These are phyloP conservation scores for Rhincodon typus DNA, from an alignment of 2,797 vertebrate genomes.

Conservation along the genomic window DNA sequence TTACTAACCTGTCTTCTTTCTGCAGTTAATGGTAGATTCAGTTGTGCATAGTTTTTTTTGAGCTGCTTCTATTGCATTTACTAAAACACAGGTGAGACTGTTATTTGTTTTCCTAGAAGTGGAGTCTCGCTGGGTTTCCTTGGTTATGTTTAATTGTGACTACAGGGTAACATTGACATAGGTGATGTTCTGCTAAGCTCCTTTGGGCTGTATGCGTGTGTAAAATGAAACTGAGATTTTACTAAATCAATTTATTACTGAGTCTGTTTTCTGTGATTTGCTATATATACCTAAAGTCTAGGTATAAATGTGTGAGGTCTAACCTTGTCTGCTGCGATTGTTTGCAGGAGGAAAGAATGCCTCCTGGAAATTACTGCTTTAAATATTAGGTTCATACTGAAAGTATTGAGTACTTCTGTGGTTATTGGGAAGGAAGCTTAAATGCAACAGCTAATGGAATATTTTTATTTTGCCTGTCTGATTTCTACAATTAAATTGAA, in stretches of 20 bases:
- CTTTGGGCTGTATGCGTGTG: neutral
- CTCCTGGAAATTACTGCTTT: neutral
- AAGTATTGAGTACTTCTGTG: neutral
- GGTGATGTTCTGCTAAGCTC: neutral
- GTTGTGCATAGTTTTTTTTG: neutral
- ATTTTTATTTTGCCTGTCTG: neutral
- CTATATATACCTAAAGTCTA: neutral
- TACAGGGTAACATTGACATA: neutral
- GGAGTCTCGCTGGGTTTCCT: neutral
- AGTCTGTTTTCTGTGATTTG: neutral
- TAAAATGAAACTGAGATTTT: neutral
- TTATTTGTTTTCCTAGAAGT: neutral
- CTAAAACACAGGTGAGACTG: neutral
- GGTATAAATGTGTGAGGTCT: neutral
- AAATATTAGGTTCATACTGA: neutral
- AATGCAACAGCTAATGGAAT: neutral
- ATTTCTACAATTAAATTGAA: neutral
- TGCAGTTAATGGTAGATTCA: neutral
- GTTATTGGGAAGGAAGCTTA: neutral
- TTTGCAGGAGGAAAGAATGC: neutral
- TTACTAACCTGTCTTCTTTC: neutral
- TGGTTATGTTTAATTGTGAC: neutral
- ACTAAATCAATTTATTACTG: neutral
- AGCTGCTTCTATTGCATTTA: neutral
- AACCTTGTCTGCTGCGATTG: neutral